Evolutionary conservation across 2,113 vertebrate species (phyloP).

Genomic region (Argyrosomus japonicus): DNA sequence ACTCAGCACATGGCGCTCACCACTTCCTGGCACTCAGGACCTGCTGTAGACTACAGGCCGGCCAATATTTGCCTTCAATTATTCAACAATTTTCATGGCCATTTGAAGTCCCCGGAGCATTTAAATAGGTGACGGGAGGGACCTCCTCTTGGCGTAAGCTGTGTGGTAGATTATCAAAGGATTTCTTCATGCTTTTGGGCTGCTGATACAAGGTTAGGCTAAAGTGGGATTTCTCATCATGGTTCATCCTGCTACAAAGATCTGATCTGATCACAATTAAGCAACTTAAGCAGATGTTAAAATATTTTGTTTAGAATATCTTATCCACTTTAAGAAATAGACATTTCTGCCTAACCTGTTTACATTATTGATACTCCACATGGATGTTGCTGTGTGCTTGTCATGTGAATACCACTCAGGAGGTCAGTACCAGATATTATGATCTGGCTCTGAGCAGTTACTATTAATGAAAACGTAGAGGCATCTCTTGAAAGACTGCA

Average conservation of each 20-base stretch:
- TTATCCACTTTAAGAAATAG: neutral
- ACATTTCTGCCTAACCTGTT: neutral
- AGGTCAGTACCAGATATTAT: slow-evolving; percentile 13
- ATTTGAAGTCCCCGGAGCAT: slow-evolving; percentile 73
- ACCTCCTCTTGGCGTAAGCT: slow-evolving; percentile 54
- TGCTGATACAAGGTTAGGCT: slow-evolving; percentile 18
- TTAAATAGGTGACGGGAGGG: slow-evolving; percentile 69
- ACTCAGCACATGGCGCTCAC: slow-evolving; percentile 81
- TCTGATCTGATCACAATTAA: slow-evolving; percentile 6
- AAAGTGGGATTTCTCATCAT: slow-evolving; percentile 40
- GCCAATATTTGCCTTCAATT: slow-evolving; percentile 84
- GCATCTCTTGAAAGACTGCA: slow-evolving; percentile 61
- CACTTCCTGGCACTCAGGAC: slow-evolving; percentile 84
- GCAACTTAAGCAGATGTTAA: neutral
- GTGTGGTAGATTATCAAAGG: slow-evolving; percentile 54
- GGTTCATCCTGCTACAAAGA: slow-evolving; percentile 2
- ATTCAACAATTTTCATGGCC: slow-evolving; percentile 83
- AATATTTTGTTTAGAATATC: neutral
- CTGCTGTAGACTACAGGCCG: slow-evolving; percentile 75
- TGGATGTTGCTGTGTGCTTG: neutral
- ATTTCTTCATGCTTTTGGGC: slow-evolving; percentile 39
- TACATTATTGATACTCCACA: slow-evolving; percentile 13
- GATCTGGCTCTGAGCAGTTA: slow-evolving; percentile 30
- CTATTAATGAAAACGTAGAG: slow-evolving; percentile 52
- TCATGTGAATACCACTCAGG: slow-evolving; percentile 11